A percentile compares a stretch with the other conserved stretches of the same genome.
phyloP scores from a whole-genome alignment of 1,140 invertebrate species.

The Amphibalanus amphitrite region DNA sequence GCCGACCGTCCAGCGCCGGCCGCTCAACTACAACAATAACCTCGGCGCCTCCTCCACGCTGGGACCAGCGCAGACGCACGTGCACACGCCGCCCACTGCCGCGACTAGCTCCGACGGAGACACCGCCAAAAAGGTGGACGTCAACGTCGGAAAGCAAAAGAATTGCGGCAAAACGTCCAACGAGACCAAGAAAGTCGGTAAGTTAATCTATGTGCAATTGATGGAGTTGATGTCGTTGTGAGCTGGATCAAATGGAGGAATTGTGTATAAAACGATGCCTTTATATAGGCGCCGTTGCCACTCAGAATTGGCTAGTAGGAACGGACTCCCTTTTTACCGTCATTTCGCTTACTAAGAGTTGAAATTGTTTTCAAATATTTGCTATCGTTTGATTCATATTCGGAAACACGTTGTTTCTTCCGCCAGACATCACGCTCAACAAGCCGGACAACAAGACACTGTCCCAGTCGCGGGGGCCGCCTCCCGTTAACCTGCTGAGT shows the following conservation, averaged over 20 bases:
- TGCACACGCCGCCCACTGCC: neutral
- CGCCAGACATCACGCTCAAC: neutral
- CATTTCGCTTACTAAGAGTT: too few species aligned
- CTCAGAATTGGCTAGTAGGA: too few species aligned
- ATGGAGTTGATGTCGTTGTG: too few species aligned
- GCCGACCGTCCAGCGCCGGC: neutral
- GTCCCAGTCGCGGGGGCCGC: neutral
- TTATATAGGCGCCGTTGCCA: too few species aligned
- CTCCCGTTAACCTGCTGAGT: neutral
- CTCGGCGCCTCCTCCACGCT: neutral
- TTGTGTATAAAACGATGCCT: too few species aligned
- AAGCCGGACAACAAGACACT: constrained; percentile 3
- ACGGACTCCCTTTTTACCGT: too few species aligned
- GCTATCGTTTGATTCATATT: too few species aligned
- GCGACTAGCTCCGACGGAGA: neutral
- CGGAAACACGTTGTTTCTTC: too few species aligned
- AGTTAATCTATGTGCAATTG: too few species aligned
- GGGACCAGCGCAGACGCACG: neutral
- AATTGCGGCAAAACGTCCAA: neutral
- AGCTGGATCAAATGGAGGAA: too few species aligned
- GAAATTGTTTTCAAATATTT: too few species aligned
- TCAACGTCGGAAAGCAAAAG: constrained; percentile 1
- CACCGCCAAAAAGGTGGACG: neutral
- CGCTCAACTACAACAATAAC: constrained; percentile 2
- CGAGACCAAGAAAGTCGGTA: neutral